A percentile compares a stretch with the other conserved stretches of the same genome.
These are phyloP conservation scores for Macrotis lagotis DNA, from an alignment of 2,113 vertebrate genomes.

Conservation along the genomic window DNA sequence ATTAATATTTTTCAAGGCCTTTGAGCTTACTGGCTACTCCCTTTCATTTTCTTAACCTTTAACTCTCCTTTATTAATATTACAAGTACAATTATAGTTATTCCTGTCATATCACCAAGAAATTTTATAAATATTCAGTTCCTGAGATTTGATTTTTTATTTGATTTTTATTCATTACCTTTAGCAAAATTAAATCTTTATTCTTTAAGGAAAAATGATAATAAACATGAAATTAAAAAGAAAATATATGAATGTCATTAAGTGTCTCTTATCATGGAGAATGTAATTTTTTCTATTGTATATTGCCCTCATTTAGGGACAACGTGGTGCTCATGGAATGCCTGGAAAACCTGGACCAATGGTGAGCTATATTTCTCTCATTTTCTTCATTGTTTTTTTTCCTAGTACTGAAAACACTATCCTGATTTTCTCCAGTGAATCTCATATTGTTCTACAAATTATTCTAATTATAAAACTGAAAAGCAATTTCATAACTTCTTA, in stretches of 20 bases:
- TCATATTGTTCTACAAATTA: background rate
- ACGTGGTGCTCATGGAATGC: constrained; percentile 91
- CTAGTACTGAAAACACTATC: background rate
- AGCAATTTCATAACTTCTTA: background rate
- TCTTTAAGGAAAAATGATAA: constrained; percentile 24
- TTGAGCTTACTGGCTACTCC: background rate
- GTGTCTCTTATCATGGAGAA: background rate
- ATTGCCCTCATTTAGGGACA: constrained; percentile 85
- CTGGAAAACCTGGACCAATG: constrained; percentile 92
- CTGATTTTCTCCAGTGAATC: background rate
- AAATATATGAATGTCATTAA: background rate
- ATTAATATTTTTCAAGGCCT: background rate
- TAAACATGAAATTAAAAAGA: background rate
- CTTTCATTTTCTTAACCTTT: constrained; percentile 29
- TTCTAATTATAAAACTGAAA: background rate
- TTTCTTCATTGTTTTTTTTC: background rate
- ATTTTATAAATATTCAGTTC: background rate
- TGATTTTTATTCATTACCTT: background rate
- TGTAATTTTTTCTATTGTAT: background rate
- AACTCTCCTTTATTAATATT: constrained; percentile 10
- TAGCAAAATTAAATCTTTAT: constrained; percentile 26
- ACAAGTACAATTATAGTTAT: background rate
- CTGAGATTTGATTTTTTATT: background rate
- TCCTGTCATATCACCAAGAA: background rate
- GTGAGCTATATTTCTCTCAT: constrained; percentile 69